phyloP scores from a whole-genome alignment of 2,797 vertebrate genomes.

The Enteromius anoplus region DNA sequence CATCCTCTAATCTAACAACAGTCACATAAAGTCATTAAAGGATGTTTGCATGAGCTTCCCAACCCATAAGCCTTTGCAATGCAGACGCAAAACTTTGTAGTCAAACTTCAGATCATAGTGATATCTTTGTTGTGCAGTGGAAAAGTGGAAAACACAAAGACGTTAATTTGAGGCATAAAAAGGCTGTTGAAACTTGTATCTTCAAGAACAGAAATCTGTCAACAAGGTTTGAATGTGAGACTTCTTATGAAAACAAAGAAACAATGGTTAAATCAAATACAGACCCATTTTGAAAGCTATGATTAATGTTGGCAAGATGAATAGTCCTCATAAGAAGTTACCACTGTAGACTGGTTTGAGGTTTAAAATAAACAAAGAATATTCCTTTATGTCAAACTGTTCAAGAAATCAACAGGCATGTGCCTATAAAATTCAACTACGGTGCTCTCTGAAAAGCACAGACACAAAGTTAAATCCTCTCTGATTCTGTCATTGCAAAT shows the following conservation, averaged over 20 bases:
- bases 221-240: slow-evolving; percentile 1
- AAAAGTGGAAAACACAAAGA: not conserved
- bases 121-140: not conserved
- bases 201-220: not conserved
- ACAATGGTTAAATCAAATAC: not conserved
- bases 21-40: slow-evolving; percentile 9
- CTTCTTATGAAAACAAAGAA: not conserved
- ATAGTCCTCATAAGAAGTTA: not conserved
- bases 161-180: not conserved
- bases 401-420: slow-evolving; percentile 16
- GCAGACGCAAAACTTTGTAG: slow-evolving; percentile 29
- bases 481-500: slow-evolving; percentile 1
- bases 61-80: not conserved
- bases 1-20: not conserved
- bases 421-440: not conserved
- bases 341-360: not conserved
- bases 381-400: not conserved
- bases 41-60: slow-evolving; percentile 2
- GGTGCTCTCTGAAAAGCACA: not conserved
- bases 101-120: not conserved
- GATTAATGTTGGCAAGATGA: slow-evolving; percentile 2
- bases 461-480: not conserved
- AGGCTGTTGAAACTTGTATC: slow-evolving; percentile 33
- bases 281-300: not conserved
- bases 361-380: not conserved